Evolutionary conservation across 2,113 vertebrate species (phyloP), one percentile per base, ranked within the genome.

Genomic region (Meriones unguiculatus): DNA sequence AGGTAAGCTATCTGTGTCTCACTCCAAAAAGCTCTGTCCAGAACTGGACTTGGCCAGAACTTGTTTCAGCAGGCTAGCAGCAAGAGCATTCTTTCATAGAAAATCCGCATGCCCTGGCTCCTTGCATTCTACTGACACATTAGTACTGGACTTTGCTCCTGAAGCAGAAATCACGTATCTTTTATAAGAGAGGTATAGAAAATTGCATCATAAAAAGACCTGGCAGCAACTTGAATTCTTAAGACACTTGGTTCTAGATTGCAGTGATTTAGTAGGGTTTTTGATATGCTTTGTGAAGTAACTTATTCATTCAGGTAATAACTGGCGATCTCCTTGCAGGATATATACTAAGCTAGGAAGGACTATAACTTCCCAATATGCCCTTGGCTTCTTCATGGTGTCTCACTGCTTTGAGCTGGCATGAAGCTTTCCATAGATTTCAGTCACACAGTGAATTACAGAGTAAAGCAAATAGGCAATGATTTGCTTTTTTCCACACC

Each of bases 61-160:
- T 98, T 97, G 94, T 97, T 98, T 97, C 97, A 98, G 95, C 95
- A 98, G 97, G 62, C 96, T 98, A 93, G 93, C 97, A 96, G 97
- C 89, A 97, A 95, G 94, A 98, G 67, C 89, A 86, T 98, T 97
- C 97, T 97, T 98, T 96, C 86, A 20, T 97, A 54, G 95, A 87
- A 98, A 98, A 98, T 96, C 97, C 78, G 94, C 70, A n/a, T 87
- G 94, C 77, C 35, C 28, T 88, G 76, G 52, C n/a, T 41, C 92
- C 67, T 98, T 96, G 95, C 46, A 8, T 96, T 94, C 67, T 94
- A 35, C 28, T 81, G 90, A 64, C 52, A 41, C 92, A 8, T 50
- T 70, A 92, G 80, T 76, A 81, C 78, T 88, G n/a, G 93, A 88
- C 93, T 89, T 98, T 93, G 59, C 96, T 30, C 81, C 92, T 18